A percentile compares a stretch with the other conserved stretches of the same genome.
Conservation (phyloP, 2,113 vertebrate species). For the Apodemus speciosus region DNA sequence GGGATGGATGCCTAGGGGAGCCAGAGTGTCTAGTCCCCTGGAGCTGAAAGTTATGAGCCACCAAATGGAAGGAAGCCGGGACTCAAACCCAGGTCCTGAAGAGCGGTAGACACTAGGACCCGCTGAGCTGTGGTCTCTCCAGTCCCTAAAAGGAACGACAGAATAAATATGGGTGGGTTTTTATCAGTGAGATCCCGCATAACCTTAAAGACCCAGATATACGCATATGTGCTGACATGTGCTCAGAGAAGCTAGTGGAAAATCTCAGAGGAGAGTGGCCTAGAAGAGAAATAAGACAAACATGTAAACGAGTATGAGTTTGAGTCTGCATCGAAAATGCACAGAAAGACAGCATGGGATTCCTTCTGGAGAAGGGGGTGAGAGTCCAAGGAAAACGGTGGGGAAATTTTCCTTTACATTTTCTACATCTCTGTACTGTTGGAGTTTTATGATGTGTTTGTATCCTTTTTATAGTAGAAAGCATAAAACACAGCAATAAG, state of each 20-base stretch:
- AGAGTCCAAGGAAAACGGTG: background rate
- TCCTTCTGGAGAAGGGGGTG: conserved; percentile 3
- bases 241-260: conserved; percentile 11
- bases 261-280: background rate
- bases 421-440: conserved; percentile 24
- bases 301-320: conserved; percentile 21
- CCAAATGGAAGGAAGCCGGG: background rate
- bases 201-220: background rate
- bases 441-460: conserved; percentile 20
- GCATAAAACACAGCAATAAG: conserved; percentile 51
- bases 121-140: background rate
- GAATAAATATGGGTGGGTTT: conserved; percentile 12
- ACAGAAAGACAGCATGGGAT: background rate
- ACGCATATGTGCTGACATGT: background rate
- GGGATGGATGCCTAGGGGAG: background rate
- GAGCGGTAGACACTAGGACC: background rate
- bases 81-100: background rate
- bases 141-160: background rate
- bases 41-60: background rate
- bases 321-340: background rate
- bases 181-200: background rate
- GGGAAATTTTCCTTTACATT: conserved; percentile 9
- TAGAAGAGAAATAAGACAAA: background rate
- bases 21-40: background rate
- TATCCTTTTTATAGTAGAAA: conserved; percentile 50